Percentiles rank a stretch among this genome's conserved stretches.
These are phyloP conservation scores for Zygaena filipendulae DNA, from an alignment of 2,888 invertebrate species.

Conservation along the genomic window DNA sequence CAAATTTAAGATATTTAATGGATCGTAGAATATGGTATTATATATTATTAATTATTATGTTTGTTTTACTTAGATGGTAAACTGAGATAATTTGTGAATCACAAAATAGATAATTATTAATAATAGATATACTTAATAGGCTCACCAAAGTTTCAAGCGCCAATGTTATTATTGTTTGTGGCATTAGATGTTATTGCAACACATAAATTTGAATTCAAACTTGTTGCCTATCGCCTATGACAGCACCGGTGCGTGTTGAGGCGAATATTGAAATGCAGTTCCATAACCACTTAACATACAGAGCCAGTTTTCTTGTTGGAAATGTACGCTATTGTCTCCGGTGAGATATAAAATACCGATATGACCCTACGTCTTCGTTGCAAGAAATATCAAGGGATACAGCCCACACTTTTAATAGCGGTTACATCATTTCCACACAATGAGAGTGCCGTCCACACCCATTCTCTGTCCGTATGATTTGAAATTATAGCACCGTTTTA, in stretches of 20 bases:
- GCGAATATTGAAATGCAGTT: constrained; percentile 44
- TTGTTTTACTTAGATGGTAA: too few species aligned
- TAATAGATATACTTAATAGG: too few species aligned
- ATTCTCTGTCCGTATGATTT: constrained; percentile 70
- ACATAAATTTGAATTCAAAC: too few species aligned
- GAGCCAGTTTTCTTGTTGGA: constrained; percentile 57
- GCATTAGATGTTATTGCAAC: too few species aligned
- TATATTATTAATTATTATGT: too few species aligned
- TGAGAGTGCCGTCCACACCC: constrained; percentile 69
- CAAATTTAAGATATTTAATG: too few species aligned
- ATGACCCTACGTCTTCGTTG: constrained; percentile 66
- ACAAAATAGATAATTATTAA: too few species aligned
- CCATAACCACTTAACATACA: constrained; percentile 47
- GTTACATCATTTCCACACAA: constrained; percentile 70
- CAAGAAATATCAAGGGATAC: constrained; percentile 69
- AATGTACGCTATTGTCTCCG: constrained; percentile 64
- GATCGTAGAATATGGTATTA: too few species aligned
- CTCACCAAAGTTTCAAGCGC: too few species aligned
- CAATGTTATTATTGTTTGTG: too few species aligned
- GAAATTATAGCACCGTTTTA: constrained; percentile 70
- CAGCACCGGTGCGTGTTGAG: constrained; percentile 9
- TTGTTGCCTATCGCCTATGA: too few species aligned
- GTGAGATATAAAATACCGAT: constrained; percentile 66
- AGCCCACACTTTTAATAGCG: constrained; percentile 68
- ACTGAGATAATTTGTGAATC: too few species aligned